Evolutionary conservation across 2,888 invertebrate species (phyloP).

Genomic region (Drosophila kanekoi): DNA sequence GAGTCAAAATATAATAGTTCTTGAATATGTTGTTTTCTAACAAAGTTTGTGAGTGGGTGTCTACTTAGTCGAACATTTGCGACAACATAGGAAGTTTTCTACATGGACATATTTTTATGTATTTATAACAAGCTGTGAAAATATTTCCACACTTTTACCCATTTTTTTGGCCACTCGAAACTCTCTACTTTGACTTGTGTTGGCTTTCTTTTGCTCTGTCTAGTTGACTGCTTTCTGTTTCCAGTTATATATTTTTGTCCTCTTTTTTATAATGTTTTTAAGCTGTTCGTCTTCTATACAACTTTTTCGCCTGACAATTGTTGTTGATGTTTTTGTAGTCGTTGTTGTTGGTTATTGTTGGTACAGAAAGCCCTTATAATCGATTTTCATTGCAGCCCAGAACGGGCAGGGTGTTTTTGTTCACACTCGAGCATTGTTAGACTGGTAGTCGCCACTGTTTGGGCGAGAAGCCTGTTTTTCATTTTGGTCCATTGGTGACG

Average conservation of each 20-base stretch:
- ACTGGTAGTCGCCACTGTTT: conserved; percentile 35
- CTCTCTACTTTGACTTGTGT: conserved; percentile 36
- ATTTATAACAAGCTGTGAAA: conserved; percentile 67
- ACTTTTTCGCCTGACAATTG: conserved; percentile 21
- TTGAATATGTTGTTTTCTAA: conserved; percentile 34
- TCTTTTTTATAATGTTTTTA: conserved; percentile 2
- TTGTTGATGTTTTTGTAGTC: conserved; percentile 19
- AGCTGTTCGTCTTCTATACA: conserved; percentile 16
- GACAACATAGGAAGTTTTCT: conserved; percentile 13
- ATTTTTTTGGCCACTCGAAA: conserved; percentile 48
- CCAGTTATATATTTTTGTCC: neutral
- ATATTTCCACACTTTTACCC: conserved; percentile 60
- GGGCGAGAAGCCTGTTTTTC: neutral
- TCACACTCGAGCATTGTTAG: conserved; percentile 52
- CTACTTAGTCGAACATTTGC: conserved; percentile 30
- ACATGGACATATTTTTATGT: conserved; percentile 49
- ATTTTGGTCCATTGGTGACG: neutral
- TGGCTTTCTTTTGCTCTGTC: conserved; percentile 20
- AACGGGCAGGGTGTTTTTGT: conserved; percentile 38
- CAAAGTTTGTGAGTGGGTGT: conserved; percentile 60
- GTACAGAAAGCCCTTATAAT: conserved; percentile 48
- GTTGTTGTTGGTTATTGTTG: conserved; percentile 36
- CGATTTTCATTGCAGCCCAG: conserved; percentile 53
- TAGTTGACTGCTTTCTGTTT: conserved; percentile 13
- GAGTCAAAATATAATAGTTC: conserved; percentile 6